phyloP scores from a whole-genome alignment of 2,797 vertebrate species.

The Leptatherina wallacei region DNA sequence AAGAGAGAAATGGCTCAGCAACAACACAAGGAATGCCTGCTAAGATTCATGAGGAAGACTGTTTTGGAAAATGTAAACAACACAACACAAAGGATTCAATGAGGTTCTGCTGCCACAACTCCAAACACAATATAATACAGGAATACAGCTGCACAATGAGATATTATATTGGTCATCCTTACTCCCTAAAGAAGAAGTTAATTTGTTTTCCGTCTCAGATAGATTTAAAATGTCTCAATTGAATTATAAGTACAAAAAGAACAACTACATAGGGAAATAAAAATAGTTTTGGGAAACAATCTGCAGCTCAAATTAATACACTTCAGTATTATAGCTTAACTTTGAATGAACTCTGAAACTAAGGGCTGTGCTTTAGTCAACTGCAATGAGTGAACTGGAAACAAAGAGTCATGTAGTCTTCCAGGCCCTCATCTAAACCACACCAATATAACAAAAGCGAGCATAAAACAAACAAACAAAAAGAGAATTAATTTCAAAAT shows the following conservation, averaged over 20 bases:
- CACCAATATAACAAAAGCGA: not conserved
- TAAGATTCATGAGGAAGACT: conserved; percentile 22
- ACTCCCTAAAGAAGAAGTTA: conserved; percentile 28
- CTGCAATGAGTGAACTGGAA: not conserved
- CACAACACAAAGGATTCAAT: conserved; percentile 18
- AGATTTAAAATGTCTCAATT: conserved; percentile 4
- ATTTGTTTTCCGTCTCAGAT: conserved; percentile 8
- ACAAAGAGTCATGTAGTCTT: not conserved
- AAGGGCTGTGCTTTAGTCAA: not conserved
- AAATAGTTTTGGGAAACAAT: not conserved
- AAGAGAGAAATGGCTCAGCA: conserved; percentile 69
- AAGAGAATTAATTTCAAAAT: not conserved
- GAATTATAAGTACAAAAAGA: conserved; percentile 10
- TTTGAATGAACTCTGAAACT: not conserved
- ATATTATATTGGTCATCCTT: conserved; percentile 30
- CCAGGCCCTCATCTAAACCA: not conserved
- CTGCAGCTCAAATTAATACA: not conserved
- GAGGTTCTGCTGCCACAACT: conserved; percentile 9
- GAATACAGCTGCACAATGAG: conserved; percentile 38
- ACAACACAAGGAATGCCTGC: conserved; percentile 22
- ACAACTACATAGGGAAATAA: conserved; percentile 5
- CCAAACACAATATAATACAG: conserved; percentile 12
- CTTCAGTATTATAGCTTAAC: not conserved
- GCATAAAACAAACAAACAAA: not conserved
- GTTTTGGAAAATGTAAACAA: conserved; percentile 20